Conservation (phyloP, 2,888 invertebrate genomes). For the Pteria penguin region DNA sequence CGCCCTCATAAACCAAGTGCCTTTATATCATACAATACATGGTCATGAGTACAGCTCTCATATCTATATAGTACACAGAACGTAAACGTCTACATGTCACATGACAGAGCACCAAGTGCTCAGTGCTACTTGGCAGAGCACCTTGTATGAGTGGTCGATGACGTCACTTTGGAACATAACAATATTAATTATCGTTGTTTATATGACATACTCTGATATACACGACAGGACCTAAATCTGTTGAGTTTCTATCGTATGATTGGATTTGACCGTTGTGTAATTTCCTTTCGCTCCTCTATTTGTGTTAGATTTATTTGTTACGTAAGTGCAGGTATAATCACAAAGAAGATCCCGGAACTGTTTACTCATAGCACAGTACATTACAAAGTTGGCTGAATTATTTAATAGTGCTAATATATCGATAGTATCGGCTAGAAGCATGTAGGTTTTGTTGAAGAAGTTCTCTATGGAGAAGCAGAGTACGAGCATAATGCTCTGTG, state of each 20-base stretch:
- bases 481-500: slow-evolving; percentile 88
- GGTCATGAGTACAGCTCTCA: too few species aligned
- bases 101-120: too few species aligned
- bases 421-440: slow-evolving; percentile 86
- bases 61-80: too few species aligned
- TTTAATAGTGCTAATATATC: slow-evolving; percentile 94
- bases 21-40: too few species aligned
- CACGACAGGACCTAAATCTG: neutral
- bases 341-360: slow-evolving; percentile 87
- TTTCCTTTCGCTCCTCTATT: neutral
- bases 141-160: too few species aligned
- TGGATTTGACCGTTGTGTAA: neutral
- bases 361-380: slow-evolving; percentile 96
- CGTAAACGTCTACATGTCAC: too few species aligned
- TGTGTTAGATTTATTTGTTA: neutral
- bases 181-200: too few species aligned
- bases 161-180: too few species aligned
- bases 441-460: slow-evolving; percentile 84
- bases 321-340: slow-evolving; percentile 76
- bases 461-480: slow-evolving; percentile 89
- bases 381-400: slow-evolving; percentile 94
- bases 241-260: neutral
- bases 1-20: too few species aligned
- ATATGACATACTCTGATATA: too few species aligned
- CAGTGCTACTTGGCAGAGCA: too few species aligned